Evolutionary conservation across 2,888 invertebrate genomes (phyloP), one percentile per base, ranked within the genome.

Genomic region (Hedychridium roseum): DNA sequence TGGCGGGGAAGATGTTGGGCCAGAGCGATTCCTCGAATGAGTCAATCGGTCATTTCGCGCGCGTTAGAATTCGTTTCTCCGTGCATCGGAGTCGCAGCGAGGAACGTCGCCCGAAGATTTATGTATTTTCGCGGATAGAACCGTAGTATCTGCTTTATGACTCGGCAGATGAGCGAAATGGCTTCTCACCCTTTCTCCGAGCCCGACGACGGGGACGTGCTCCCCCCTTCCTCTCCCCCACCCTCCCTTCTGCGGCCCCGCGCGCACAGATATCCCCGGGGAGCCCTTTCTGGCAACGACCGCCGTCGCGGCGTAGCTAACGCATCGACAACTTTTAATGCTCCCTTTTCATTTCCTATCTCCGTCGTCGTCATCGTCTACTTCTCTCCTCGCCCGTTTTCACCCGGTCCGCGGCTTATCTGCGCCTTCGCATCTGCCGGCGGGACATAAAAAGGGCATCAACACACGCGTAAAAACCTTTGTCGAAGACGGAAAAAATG

Each of bases 161-260:
- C 71, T 72, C 71, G 70, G 66, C 68, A 72, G 74, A 74, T 73
- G 75, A 75, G 64, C 66, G 68, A 66, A 74, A 71, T 66, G 66
- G 70, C 66, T 68, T 63, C 55, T 58, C 38, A 46, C 43, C 49
- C 44, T 50, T 50, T 38, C 26, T 20, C 15, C 15, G 3, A n/a
- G n/a, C n/a, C n/a, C n/a, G 38, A 31, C 20, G 39, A 30, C 43
- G 43, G 17, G 5, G 4, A n/a, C n/a, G n/a, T n/a, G n/a, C n/a
- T n/a, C n/a, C 60, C 59, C 52, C 50, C 49, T 49, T 54, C 47
- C 50, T 35, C 26, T 47, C 38, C 20, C n/a, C 17, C 31, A 21
- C 40, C 27, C 28, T 31, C 30, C 12, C 44, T 16, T 28, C 17
- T 9, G 18, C 50, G 32, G 49, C 43, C 21, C 39, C 42, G 50